phyloP scores from a whole-genome alignment of 2,113 vertebrate genomes.

The Osmerus mordax region DNA sequence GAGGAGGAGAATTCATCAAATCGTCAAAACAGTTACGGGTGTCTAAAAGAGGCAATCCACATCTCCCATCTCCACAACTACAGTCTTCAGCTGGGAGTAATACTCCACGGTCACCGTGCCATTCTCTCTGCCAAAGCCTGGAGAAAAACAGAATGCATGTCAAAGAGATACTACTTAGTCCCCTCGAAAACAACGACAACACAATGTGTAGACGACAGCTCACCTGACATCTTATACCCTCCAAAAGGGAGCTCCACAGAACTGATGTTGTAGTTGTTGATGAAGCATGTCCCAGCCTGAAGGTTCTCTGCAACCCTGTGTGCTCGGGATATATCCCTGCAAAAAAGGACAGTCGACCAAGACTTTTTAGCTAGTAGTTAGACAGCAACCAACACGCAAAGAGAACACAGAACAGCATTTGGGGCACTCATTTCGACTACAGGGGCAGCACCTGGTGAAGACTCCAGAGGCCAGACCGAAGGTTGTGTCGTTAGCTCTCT shows the following conservation, averaged over 20 bases:
- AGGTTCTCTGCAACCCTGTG: conserved; percentile 85
- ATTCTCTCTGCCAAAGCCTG: conserved; percentile 95
- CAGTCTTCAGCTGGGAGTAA: conserved; percentile 93
- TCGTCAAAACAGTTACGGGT: not conserved
- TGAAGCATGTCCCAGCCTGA: conserved; percentile 90
- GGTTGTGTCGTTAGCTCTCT: conserved; percentile 84
- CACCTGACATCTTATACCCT: conserved; percentile 95
- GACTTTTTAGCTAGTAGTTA: not conserved
- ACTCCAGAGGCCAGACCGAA: conserved; percentile 92
- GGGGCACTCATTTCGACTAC: no score
- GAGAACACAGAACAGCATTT: not conserved
- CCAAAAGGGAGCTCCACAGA: conserved; percentile 90
- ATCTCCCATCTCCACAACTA: conserved; percentile 91
- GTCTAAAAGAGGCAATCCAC: conserved; percentile 83
- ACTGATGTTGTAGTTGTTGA: conserved; percentile 93
- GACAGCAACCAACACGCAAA: not conserved
- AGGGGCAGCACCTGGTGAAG: conserved; percentile 84
- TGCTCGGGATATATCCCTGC: conserved; percentile 88
- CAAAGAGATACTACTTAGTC: not conserved
- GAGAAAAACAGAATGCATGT: not conserved
- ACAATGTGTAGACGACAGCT: conserved; percentile 10
- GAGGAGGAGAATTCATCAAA: not conserved
- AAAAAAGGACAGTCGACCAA: not conserved
- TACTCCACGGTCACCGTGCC: conserved; percentile 87
- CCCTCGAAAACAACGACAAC: no score